Conservation (phyloP, 35 echinoderm and acorn worm species). For the Amphiura filiformis region DNA sequence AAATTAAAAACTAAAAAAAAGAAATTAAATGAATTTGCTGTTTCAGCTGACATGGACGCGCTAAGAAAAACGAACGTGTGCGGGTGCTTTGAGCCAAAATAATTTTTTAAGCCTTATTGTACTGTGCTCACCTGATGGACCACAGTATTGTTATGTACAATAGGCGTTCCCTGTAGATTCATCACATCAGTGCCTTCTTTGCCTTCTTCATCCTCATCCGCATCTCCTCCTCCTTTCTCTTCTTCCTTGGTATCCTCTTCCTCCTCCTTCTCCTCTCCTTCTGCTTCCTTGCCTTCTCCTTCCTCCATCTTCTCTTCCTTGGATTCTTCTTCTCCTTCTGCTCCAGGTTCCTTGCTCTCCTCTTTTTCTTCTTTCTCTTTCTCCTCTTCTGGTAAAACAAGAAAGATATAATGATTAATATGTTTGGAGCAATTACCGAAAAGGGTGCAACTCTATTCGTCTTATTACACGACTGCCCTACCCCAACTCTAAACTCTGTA, state of each 20-base stretch:
- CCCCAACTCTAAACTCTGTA: too few species aligned
- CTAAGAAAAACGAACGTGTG: too few species aligned
- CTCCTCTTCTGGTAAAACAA: not conserved
- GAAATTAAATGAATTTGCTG: too few species aligned
- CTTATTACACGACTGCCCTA: too few species aligned
- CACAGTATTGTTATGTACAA: not conserved
- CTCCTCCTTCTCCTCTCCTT: not conserved
- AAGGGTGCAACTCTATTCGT: too few species aligned
- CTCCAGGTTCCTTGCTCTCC: too few species aligned
- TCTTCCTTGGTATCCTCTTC: not conserved
- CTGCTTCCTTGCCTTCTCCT: not conserved
- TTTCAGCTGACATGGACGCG: too few species aligned
- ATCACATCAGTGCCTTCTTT: not conserved
- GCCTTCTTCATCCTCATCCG: not conserved
- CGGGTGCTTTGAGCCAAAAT: not conserved
- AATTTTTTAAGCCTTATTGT: too few species aligned
- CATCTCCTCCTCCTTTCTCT: not conserved
- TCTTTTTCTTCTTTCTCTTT: not conserved
- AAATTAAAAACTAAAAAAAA: too few species aligned
- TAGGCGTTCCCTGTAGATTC: not conserved
- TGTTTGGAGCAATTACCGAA: too few species aligned
- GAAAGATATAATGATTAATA: not conserved
- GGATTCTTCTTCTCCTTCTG: not conserved
- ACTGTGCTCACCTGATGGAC: not conserved
- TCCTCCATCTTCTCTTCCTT: not conserved